These are phyloP conservation scores for Pseudopodoces humilis DNA, from an alignment of 2,113 vertebrate genomes.

Conservation along the genomic window DNA sequence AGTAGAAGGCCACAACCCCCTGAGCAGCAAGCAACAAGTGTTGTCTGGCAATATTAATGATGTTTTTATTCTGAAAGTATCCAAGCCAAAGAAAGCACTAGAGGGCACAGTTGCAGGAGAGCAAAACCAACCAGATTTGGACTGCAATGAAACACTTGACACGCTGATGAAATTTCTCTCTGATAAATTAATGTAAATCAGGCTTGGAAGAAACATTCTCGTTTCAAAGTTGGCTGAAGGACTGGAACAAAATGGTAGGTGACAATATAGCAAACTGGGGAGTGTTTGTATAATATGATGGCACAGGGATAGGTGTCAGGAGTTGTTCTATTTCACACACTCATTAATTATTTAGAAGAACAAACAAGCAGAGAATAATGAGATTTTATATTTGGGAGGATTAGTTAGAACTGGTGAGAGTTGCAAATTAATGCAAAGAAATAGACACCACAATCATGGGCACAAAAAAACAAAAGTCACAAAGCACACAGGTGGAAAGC, in stretches of 20 bases:
- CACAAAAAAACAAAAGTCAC: background rate
- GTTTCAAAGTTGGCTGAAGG: background rate
- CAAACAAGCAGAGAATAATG: background rate
- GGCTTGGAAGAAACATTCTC: background rate
- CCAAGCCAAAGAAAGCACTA: background rate
- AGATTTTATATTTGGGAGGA: background rate
- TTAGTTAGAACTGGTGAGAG: background rate
- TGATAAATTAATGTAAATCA: background rate
- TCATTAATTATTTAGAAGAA: background rate
- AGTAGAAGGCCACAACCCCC: background rate
- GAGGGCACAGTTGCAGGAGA: background rate
- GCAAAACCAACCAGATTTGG: background rate
- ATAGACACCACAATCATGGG: background rate
- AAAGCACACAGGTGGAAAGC: fast-evolving
- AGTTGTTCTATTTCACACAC: background rate
- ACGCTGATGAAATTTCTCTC: background rate
- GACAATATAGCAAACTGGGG: background rate
- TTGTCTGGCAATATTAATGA: background rate
- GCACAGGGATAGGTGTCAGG: background rate
- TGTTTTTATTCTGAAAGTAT: background rate
- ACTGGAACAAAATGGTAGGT: background rate
- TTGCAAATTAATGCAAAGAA: background rate
- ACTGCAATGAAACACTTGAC: background rate
- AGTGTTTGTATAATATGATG: background rate
- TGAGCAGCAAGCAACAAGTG: background rate